Evolutionary conservation across 2,797 vertebrate species (phyloP).

Genomic region (Triplophysa bombifrons): DNA sequence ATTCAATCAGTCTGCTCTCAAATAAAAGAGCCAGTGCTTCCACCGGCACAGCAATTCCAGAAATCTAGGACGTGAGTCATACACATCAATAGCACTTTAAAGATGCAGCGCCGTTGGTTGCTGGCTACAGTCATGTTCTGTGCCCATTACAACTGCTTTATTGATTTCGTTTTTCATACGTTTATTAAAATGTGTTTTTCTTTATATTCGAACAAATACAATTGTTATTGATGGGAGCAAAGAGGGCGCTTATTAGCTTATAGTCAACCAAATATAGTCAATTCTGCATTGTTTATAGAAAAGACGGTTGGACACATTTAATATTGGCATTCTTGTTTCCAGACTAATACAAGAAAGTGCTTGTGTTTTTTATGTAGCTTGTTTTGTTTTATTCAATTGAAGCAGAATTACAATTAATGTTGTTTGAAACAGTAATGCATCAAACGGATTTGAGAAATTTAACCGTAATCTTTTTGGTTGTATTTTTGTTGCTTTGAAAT

Average conservation of each 20-base stretch:
- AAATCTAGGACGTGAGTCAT: slow-evolving; percentile 53
- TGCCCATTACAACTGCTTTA: slow-evolving; percentile 11
- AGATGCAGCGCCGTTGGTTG: slow-evolving; percentile 28
- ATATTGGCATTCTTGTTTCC: no score
- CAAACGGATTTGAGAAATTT: no score
- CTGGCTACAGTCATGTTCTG: slow-evolving; percentile 11
- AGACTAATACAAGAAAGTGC: no score
- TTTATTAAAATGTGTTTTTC: slow-evolving; percentile 12
- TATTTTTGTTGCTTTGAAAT: no score
- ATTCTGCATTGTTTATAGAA: not conserved
- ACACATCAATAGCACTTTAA: slow-evolving; percentile 40
- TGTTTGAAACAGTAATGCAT: no score
- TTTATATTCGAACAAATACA: not conserved
- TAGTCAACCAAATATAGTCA: not conserved
- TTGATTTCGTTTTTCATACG: slow-evolving; percentile 19
- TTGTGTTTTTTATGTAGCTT: not conserved
- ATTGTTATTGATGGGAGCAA: not conserved
- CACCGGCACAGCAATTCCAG: slow-evolving; percentile 46
- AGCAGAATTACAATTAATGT: not conserved
- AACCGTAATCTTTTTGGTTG: no score
- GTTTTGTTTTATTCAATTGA: not conserved
- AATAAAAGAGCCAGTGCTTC: slow-evolving; percentile 49
- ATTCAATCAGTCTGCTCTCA: slow-evolving; percentile 59
- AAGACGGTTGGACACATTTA: no score
- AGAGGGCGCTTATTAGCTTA: not conserved